Evolutionary conservation across 2,888 invertebrate species (phyloP).

Genomic region (Antheraea yamamai): DNA sequence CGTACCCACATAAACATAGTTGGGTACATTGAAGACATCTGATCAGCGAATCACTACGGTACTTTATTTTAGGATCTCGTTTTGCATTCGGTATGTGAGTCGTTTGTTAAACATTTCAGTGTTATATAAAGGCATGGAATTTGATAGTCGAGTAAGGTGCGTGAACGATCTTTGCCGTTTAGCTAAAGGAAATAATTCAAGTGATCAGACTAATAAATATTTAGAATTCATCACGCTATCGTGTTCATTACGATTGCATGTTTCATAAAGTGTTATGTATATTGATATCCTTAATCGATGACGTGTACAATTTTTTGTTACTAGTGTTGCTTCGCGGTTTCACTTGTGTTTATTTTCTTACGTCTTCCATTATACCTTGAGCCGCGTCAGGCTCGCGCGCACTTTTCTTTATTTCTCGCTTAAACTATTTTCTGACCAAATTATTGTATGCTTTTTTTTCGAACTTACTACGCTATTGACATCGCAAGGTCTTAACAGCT

Average conservation of each 20-base stretch:
- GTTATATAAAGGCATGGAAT: constrained; percentile 17
- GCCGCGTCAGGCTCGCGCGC: too few relatives aligned
- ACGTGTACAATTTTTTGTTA: too few relatives aligned
- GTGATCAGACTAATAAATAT: constrained; percentile 7
- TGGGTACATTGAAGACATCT: not conserved
- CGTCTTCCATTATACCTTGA: too few relatives aligned
- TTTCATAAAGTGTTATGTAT: not conserved
- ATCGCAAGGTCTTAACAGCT: too few relatives aligned
- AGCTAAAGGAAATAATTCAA: constrained; percentile 21
- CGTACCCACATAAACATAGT: not conserved
- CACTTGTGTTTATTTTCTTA: too few relatives aligned
- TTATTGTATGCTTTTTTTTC: too few relatives aligned
- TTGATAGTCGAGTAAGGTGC: constrained; percentile 18
- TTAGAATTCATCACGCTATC: not conserved
- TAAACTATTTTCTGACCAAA: too few relatives aligned
- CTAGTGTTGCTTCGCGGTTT: too few relatives aligned
- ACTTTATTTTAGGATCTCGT: constrained; percentile 24
- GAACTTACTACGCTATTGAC: too few relatives aligned
- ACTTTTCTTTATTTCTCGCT: too few relatives aligned
- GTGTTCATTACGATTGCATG: not conserved
- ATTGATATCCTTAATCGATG: too few relatives aligned
- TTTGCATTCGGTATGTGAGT: constrained; percentile 36
- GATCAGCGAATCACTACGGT: not conserved
- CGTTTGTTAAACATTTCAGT: constrained; percentile 20
- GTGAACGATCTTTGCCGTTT: constrained; percentile 37